Percentiles rank a stretch among this genome's conserved stretches.
phyloP scores from a whole-genome alignment of 2,888 invertebrate genomes.

The Dicranocentrus wangi region DNA sequence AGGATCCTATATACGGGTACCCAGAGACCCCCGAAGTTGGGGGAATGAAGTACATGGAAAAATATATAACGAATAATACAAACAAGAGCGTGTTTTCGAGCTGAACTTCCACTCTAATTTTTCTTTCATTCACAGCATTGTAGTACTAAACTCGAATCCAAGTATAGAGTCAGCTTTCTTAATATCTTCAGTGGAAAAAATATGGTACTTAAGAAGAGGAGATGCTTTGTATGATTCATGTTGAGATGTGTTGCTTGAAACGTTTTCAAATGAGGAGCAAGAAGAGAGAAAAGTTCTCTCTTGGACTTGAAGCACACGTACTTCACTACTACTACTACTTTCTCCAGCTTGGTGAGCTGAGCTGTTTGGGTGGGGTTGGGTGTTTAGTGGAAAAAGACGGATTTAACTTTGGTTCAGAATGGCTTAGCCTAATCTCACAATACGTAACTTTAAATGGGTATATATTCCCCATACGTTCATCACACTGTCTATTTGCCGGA shows the following conservation, averaged over 20 bases:
- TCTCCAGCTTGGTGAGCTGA: neutral
- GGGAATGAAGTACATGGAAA: neutral
- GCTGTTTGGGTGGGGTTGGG: neutral
- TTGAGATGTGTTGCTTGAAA: neutral
- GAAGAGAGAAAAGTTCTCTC: neutral
- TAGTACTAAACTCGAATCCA: too few species aligned
- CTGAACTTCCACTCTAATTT: too few species aligned
- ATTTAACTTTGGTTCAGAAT: neutral
- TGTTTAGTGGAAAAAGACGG: neutral
- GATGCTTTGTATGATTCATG: too few species aligned
- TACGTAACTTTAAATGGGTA: neutral
- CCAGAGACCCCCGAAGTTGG: neutral
- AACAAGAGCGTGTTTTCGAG: too few species aligned
- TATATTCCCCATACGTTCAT: neutral
- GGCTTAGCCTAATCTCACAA: constrained; percentile 16
- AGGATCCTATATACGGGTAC: constrained; percentile 19
- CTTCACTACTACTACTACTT: neutral
- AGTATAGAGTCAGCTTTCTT: too few species aligned
- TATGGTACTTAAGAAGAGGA: too few species aligned
- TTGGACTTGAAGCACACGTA: neutral
- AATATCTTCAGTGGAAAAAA: too few species aligned
- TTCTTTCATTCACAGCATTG: too few species aligned
- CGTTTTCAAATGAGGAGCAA: too few species aligned
- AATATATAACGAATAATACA: too few species aligned
- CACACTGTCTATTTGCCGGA: neutral